Base-by-base conservation (phyloP, 2,888 invertebrate species). In the Lasioglossum villosulum region DNA sequence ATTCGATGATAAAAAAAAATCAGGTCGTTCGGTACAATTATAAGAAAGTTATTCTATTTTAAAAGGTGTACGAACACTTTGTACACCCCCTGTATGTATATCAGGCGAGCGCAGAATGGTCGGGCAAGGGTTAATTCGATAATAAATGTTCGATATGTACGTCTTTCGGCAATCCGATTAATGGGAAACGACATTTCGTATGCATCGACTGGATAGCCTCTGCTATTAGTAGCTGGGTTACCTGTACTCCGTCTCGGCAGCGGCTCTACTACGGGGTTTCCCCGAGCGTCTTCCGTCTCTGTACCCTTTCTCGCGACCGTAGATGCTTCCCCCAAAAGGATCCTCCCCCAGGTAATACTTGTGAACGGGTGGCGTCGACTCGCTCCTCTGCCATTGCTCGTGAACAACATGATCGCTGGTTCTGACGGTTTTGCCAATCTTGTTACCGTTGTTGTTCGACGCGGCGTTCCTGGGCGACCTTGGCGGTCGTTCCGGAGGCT, bases 281-380 rank as follows among this genome's bases (percentile, higher is more conserved):
- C 88, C 86, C n/a, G 88, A 88, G 45, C 90, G 89, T 85, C 91
- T 94, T 92, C 83, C 93, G 94, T 93, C 89, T 89, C 96, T 97
- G 95, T 98, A 98, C 94, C 98, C 97, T 95, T 97, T 97, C 95
- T 98, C 98, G 92, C 97, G 96, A 87, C 98, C 98, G 95, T 97
- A 98, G 94, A 98, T 97, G 95, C 97, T 97, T 39, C 97, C 97
- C 82, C 97, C 97, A 95, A 98, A 98, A 45, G 98, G 98, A 96
- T 98, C 98, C 95, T 98, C 98, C 63, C 98, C 98, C 90, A 98
- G 96, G 95, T 98, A 98, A 95, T 98, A 98, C 90, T 97, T 96
- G 94, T 97, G 97, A 87, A 97, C 96, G 19, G 97, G 97, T 87
- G 95, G 95, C n/a, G 95, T 94, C 45, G 95, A 93, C 68, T 92